Evolutionary conservation across 2,888 invertebrate genomes (phyloP).

Genomic region (Xestoiulus laeticollis): DNA sequence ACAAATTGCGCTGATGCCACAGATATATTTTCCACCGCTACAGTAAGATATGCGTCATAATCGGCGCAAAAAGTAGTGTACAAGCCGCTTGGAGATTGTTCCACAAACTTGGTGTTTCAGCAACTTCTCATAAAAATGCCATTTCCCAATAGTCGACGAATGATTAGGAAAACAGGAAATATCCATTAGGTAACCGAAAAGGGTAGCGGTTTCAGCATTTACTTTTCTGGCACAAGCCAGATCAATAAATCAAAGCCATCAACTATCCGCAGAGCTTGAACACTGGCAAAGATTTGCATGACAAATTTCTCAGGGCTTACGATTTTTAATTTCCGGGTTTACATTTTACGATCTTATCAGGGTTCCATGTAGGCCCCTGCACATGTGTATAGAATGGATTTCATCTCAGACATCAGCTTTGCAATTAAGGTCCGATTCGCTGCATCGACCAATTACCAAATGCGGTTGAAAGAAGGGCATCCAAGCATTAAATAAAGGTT

Average conservation of each 20-base stretch:
- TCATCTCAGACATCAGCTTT: not conserved
- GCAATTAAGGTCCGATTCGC: not conserved
- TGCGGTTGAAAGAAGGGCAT: not conserved
- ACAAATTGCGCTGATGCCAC: too few species aligned
- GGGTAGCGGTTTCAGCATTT: not conserved
- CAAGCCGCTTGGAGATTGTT: not conserved
- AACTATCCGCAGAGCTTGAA: not conserved
- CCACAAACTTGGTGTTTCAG: not conserved
- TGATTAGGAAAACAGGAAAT: not conserved
- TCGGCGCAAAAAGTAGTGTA: not conserved
- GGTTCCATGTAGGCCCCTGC: not conserved
- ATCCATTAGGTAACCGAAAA: not conserved
- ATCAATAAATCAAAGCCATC: constrained; percentile 16
- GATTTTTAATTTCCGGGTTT: not conserved
- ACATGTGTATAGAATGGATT: not conserved
- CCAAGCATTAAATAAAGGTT: not conserved
- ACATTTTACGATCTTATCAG: constrained; percentile 6
- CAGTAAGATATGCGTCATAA: not conserved
- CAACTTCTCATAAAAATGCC: not conserved
- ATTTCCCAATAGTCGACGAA: not conserved
- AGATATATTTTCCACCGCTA: not conserved
- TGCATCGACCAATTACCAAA: not conserved
- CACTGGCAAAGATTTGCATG: not conserved
- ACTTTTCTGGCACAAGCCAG: not conserved
- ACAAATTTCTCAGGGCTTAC: not conserved